Evolutionary conservation across 2,797 vertebrate species (phyloP).

Genomic region (Sphenopsis melanotis): DNA sequence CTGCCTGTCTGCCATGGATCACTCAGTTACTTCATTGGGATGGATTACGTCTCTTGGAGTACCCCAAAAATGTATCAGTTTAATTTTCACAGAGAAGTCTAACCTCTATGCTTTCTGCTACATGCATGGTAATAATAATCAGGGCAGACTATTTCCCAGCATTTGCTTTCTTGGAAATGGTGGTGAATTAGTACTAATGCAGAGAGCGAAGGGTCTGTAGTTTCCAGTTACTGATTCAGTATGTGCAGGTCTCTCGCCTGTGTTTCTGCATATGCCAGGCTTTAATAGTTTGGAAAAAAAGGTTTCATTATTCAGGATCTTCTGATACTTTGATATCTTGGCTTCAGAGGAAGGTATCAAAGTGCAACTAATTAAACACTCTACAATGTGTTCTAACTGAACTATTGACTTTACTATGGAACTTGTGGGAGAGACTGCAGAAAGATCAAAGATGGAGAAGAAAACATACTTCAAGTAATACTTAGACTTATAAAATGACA

Average conservation of each 20-base stretch:
- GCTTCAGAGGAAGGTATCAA: neutral
- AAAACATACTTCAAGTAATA: neutral
- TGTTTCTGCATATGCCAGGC: neutral
- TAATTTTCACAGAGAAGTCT: neutral
- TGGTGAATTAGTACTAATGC: neutral
- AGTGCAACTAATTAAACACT: neutral
- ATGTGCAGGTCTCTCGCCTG: fast-evolving
- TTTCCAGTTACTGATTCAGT: neutral
- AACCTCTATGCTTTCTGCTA: neutral
- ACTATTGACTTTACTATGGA: neutral
- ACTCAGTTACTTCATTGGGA: neutral
- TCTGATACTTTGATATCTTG: neutral
- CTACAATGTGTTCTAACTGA: neutral
- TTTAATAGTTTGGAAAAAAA: neutral
- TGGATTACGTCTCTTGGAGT: neutral
- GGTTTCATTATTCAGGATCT: neutral
- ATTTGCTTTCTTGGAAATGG: neutral
- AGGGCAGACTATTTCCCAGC: neutral
- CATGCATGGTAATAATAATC: neutral
- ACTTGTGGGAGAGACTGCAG: neutral
- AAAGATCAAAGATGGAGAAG: neutral
- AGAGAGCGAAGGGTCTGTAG: neutral
- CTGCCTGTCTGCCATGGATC: neutral
- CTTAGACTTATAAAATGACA: neutral
- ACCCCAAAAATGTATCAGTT: neutral